Percentiles rank a stretch among this genome's conserved stretches.
Evolutionary conservation across 2,113 vertebrate species (phyloP).

Genomic region (Uria aalge): DNA sequence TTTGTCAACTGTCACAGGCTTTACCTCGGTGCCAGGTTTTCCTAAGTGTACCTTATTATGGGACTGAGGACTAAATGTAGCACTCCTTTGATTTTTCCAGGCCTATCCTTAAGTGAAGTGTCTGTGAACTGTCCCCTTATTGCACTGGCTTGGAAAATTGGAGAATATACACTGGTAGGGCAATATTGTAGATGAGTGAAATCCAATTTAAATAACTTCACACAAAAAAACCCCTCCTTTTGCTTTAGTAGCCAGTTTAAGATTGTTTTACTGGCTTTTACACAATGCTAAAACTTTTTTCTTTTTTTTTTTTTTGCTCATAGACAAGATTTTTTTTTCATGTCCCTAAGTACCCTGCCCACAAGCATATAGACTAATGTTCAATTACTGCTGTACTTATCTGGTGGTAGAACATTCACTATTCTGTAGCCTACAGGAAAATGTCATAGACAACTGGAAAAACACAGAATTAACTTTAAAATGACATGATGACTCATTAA

Average conservation of each 20-base stretch:
- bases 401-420: background rate
- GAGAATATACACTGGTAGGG: background rate
- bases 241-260: background rate
- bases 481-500: background rate
- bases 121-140: background rate
- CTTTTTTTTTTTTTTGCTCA: background rate
- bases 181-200: background rate
- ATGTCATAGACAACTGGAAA: background rate
- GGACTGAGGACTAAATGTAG: background rate
- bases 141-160: background rate
- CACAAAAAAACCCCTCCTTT: background rate
- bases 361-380: background rate
- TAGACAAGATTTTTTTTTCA: background rate
- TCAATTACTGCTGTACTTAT: background rate
- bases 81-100: fast-evolving
- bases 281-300: background rate
- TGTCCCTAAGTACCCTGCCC: background rate
- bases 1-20: background rate
- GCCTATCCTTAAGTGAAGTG: background rate
- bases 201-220: background rate
- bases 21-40: background rate
- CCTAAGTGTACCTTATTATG: background rate
- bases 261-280: background rate
- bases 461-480: background rate
- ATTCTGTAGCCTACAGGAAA: background rate